These are phyloP conservation scores for Eumacrocentrus americanus DNA, from an alignment of 2,888 invertebrate genomes.

Conservation along the genomic window DNA sequence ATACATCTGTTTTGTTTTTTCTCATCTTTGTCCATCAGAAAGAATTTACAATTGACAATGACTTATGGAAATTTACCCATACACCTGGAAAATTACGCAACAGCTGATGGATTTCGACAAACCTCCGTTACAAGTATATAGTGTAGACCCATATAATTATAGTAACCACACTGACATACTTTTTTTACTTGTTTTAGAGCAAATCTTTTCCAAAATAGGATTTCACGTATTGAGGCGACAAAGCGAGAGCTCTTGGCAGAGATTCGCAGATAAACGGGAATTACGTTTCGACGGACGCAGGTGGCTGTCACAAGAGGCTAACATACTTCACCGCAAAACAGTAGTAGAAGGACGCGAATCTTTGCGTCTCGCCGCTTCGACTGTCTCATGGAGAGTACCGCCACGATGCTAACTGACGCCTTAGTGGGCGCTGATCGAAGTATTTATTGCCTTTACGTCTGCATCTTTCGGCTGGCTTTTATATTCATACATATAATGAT, in stretches of 20 bases:
- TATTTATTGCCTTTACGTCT: slow-evolving; percentile 54
- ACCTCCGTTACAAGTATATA: too few species aligned
- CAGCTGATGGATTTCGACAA: too few species aligned
- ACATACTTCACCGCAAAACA: slow-evolving; percentile 52
- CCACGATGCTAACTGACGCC: slow-evolving; percentile 58
- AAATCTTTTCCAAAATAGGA: too few species aligned
- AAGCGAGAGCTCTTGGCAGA: slow-evolving; percentile 31
- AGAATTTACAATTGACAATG: too few species aligned
- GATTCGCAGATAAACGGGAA: slow-evolving; percentile 50
- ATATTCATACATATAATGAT: slow-evolving; percentile 53
- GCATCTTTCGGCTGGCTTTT: slow-evolving; percentile 40
- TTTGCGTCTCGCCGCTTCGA: slow-evolving; percentile 54
- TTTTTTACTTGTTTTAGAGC: too few species aligned
- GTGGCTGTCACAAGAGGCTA: slow-evolving; percentile 57
- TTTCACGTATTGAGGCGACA: slow-evolving; percentile 9
- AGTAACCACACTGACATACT: too few species aligned
- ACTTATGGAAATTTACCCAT: too few species aligned
- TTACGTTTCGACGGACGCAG: slow-evolving; percentile 48
- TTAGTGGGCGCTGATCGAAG: slow-evolving; percentile 60
- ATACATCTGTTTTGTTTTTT: too few species aligned
- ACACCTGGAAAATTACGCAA: too few species aligned
- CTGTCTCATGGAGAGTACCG: slow-evolving; percentile 46
- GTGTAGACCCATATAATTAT: too few species aligned
- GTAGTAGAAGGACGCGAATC: slow-evolving; percentile 48
- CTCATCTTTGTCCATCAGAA: too few species aligned